A percentile compares a stretch with the other conserved stretches of the same genome.
Conservation (phyloP, 2,113 vertebrate genomes). For the Chroicocephalus ridibundus region DNA sequence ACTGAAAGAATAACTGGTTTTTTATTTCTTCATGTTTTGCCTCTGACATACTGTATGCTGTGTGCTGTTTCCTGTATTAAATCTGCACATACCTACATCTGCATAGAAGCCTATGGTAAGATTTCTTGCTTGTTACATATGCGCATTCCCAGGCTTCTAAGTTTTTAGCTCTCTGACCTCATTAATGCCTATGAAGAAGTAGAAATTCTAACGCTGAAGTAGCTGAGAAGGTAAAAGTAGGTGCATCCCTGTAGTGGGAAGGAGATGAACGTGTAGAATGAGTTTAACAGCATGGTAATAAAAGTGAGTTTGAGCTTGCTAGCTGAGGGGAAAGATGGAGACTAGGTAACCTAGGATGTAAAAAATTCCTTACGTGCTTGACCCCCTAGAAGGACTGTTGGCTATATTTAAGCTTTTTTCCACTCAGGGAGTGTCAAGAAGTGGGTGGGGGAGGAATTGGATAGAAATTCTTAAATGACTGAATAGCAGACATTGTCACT, state of each 20-base stretch:
- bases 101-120: constrained; percentile 58
- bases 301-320: not conserved
- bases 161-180: not conserved
- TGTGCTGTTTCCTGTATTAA: constrained; percentile 60
- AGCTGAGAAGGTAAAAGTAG: constrained; percentile 17
- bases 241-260: not conserved
- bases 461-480: not conserved
- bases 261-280: not conserved
- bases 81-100: constrained; percentile 46
- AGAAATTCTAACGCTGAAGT: constrained; percentile 6
- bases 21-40: constrained; percentile 65
- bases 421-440: not conserved
- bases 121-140: constrained; percentile 29
- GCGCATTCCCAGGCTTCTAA: constrained; percentile 1
- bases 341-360: not conserved
- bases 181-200: not conserved
- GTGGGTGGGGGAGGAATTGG: not conserved
- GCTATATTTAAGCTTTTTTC: not conserved
- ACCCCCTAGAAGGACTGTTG: not conserved
- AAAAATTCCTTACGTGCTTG: not conserved
- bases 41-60: constrained; percentile 59
- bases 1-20: constrained; percentile 57
- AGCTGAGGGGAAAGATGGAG: not conserved
- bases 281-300: not conserved
- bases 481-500: not conserved